Evolutionary conservation across 2,113 vertebrate genomes (phyloP).

Genomic region (Pseudorhombus dupliciocellatus): DNA sequence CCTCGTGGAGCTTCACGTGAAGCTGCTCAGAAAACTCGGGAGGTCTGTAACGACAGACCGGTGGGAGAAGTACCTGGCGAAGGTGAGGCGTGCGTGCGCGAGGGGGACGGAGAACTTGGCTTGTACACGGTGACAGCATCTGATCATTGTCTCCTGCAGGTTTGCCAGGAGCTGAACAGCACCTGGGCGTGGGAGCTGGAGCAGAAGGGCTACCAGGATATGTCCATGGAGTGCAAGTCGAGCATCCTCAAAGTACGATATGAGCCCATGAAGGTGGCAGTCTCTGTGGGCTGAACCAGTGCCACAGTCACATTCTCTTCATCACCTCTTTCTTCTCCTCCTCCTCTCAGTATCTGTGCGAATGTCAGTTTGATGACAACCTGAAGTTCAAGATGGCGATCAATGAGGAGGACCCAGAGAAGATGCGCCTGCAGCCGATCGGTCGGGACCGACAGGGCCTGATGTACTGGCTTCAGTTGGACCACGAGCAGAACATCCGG

Average conservation of each 20-base stretch:
- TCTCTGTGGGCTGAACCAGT: too few relatives aligned
- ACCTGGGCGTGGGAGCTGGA: slow-evolving; percentile 99
- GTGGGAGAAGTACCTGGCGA: slow-evolving; percentile 98
- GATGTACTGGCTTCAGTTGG: slow-evolving; percentile 97
- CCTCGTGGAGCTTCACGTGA: slow-evolving; percentile 95
- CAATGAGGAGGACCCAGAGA: slow-evolving; percentile 94
- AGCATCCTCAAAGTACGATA: slow-evolving; percentile 92
- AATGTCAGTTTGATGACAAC: slow-evolving; percentile 99
- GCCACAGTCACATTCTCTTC: neutral
- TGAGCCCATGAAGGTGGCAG: neutral
- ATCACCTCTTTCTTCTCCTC: neutral
- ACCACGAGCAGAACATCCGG: slow-evolving; percentile 95
- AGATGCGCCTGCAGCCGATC: slow-evolving; percentile 95
- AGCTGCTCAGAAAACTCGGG: slow-evolving; percentile 96
- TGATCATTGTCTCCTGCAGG: slow-evolving; percentile 74
- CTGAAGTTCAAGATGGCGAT: slow-evolving; percentile 95
- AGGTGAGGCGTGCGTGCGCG: slow-evolving; percentile 79
- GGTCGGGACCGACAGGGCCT: slow-evolving; percentile 92
- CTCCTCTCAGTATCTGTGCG: slow-evolving; percentile 90
- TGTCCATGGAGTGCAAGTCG: slow-evolving; percentile 95
- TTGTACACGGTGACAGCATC: neutral
- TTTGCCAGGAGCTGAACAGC: slow-evolving; percentile 96
- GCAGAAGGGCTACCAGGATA: slow-evolving; percentile 95
- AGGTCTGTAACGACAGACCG: slow-evolving; percentile 93
- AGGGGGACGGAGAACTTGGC: neutral